Percentiles rank a stretch among this genome's conserved stretches.
phyloP scores from a whole-genome alignment of 1,140 invertebrate genomes.

The Drosophila tani region DNA sequence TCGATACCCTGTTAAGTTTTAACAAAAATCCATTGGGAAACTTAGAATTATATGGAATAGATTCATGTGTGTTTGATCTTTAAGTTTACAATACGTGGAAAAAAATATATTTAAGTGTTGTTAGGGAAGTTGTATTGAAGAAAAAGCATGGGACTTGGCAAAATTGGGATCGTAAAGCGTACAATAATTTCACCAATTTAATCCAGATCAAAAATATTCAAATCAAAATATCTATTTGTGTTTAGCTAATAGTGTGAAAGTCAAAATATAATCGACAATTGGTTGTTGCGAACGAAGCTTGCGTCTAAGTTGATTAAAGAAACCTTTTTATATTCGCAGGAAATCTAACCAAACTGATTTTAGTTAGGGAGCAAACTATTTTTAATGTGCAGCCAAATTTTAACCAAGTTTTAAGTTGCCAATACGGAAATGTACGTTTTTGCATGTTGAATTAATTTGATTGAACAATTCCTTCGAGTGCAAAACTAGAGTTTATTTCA shows the following conservation, averaged over 20 bases:
- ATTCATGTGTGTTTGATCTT: constrained; percentile 30
- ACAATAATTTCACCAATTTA: constrained; percentile 73
- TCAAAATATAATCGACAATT: constrained; percentile 39
- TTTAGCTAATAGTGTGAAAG: constrained; percentile 47
- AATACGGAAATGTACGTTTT: constrained; percentile 3
- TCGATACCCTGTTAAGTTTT: constrained; percentile 71
- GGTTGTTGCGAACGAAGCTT: constrained; percentile 53
- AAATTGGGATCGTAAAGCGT: constrained; percentile 32
- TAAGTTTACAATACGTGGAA: constrained; percentile 37
- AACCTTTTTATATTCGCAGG: constrained; percentile 12
- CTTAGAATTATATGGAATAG: constrained; percentile 7
- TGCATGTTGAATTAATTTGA: constrained; percentile 12
- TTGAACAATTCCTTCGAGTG: constrained; percentile 51
- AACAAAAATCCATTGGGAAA: constrained; percentile 31
- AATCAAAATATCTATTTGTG: constrained; percentile 67
- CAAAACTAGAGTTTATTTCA: constrained; percentile 60
- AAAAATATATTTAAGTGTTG: constrained; percentile 61
- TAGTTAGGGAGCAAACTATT: constrained; percentile 60
- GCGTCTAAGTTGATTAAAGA: constrained; percentile 9
- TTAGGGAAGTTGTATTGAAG: constrained; percentile 27
- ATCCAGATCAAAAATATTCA: constrained; percentile 70
- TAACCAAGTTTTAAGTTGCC: constrained; percentile 21
- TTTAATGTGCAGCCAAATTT: constrained; percentile 15
- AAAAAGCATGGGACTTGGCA: constrained; percentile 12
- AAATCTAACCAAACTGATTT: constrained; percentile 30